Conservation (phyloP, 1,140 invertebrate species). For the Portunus trituberculatus region DNA sequence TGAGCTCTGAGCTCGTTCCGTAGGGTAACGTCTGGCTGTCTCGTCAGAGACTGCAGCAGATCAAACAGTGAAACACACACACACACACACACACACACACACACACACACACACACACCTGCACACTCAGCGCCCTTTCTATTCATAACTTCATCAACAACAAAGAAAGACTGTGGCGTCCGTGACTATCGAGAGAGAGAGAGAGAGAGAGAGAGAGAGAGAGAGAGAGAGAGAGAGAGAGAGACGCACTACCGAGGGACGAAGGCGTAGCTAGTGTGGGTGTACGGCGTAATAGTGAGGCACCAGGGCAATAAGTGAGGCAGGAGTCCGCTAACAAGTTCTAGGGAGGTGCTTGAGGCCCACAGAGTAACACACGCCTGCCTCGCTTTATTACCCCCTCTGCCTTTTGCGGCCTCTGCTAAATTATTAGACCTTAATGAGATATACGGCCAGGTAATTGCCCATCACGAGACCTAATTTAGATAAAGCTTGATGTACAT, state of each 20-base stretch:
- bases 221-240: constrained; percentile 2
- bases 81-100: not conserved
- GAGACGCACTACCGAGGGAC: not conserved
- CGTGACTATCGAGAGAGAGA: not conserved
- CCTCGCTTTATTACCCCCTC: not conserved
- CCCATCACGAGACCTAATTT: not conserved
- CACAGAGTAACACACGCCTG: not conserved
- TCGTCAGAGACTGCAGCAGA: too few relatives aligned
- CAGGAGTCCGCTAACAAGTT: not conserved
- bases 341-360: not conserved
- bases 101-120: not conserved
- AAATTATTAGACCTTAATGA: constrained; percentile 4
- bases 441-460: constrained; percentile 21
- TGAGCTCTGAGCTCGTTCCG: too few relatives aligned
- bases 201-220: not conserved
- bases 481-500: not conserved
- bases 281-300: not conserved
- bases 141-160: not conserved
- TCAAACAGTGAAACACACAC: too few relatives aligned
- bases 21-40: too few relatives aligned
- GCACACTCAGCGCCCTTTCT: too few relatives aligned
- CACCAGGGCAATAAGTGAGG: not conserved
- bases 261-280: too few relatives aligned
- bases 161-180: too few relatives aligned
- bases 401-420: not conserved